Evolutionary conservation across 2,113 vertebrate species (phyloP).

Genomic region (Toxotes chatareus): DNA sequence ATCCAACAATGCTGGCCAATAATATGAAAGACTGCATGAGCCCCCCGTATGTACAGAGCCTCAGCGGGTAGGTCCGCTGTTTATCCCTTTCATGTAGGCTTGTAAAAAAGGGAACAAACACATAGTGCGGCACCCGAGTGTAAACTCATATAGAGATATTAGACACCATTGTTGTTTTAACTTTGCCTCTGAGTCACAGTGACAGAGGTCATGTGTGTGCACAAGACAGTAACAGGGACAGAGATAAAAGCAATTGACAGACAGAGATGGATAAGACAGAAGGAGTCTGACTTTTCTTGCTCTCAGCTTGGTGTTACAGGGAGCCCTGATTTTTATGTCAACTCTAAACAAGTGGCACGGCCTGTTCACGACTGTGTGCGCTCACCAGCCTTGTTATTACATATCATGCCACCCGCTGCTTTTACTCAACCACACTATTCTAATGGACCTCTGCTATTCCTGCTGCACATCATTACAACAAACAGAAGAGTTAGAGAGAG

Average conservation of each 20-base stretch:
- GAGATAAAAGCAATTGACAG: background rate
- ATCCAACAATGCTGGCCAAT: slow-evolving; percentile 68
- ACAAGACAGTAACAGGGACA: slow-evolving; percentile 32
- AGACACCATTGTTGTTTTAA: slow-evolving; percentile 57
- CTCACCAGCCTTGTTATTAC: slow-evolving; percentile 39
- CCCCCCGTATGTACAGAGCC: slow-evolving; percentile 45
- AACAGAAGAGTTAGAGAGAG: slow-evolving; percentile 43
- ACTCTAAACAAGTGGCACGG: slow-evolving; percentile 29
- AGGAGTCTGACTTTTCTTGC: background rate
- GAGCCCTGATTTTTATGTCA: slow-evolving; percentile 30
- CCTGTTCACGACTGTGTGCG: background rate
- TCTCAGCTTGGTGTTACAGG: background rate
- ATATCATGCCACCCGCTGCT: slow-evolving; percentile 58
- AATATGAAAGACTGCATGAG: slow-evolving; percentile 68
- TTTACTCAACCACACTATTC: slow-evolving; percentile 57
- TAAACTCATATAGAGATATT: slow-evolving; percentile 42
- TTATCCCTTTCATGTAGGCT: slow-evolving; percentile 71
- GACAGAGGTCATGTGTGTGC: slow-evolving; percentile 29
- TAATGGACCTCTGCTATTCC: slow-evolving; percentile 60
- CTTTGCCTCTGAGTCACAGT: slow-evolving; percentile 30
- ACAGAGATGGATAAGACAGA: background rate
- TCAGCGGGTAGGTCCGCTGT: slow-evolving; percentile 46
- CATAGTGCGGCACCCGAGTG: slow-evolving; percentile 26
- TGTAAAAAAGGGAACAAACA: slow-evolving; percentile 62
- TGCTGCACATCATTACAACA: slow-evolving; percentile 61